Evolutionary conservation across 2,113 vertebrate genomes (phyloP).

Genomic region (Neotoma lepida): DNA sequence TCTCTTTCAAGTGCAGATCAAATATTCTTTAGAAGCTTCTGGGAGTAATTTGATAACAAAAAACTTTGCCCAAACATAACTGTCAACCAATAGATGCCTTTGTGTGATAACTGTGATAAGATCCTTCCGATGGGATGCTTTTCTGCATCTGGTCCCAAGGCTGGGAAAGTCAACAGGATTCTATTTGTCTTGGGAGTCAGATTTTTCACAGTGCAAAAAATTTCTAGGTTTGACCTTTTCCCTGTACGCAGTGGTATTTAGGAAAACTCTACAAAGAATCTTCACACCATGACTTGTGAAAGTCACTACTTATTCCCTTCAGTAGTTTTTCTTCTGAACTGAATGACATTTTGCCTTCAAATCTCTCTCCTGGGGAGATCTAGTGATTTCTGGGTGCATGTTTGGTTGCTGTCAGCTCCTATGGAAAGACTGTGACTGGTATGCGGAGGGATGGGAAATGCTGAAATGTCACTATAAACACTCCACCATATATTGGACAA

Average conservation of each 20-base stretch:
- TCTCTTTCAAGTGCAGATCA: not conserved
- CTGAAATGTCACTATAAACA: not conserved
- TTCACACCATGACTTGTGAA: not conserved
- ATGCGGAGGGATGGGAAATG: not conserved
- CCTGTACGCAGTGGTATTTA: not conserved
- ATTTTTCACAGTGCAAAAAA: not conserved
- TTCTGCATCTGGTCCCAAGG: not conserved
- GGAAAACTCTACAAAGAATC: not conserved
- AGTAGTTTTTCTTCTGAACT: not conserved
- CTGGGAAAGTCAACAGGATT: not conserved
- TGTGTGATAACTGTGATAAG: not conserved
- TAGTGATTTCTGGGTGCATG: not conserved
- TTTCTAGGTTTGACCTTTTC: not conserved
- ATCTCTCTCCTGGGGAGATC: not conserved
- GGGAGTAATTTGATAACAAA: not conserved
- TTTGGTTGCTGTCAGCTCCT: not conserved
- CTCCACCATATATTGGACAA: accelerated
- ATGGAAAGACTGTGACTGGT: not conserved
- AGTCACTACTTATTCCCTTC: not conserved
- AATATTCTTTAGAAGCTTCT: not conserved
- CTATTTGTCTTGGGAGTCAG: not conserved
- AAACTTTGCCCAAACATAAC: accelerated
- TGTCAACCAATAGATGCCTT: not conserved
- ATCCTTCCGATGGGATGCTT: accelerated
- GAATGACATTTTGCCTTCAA: not conserved